These are phyloP conservation scores for Sus scrofa DNA, from an alignment of 2,113 vertebrate species.

Conservation along the genomic window DNA sequence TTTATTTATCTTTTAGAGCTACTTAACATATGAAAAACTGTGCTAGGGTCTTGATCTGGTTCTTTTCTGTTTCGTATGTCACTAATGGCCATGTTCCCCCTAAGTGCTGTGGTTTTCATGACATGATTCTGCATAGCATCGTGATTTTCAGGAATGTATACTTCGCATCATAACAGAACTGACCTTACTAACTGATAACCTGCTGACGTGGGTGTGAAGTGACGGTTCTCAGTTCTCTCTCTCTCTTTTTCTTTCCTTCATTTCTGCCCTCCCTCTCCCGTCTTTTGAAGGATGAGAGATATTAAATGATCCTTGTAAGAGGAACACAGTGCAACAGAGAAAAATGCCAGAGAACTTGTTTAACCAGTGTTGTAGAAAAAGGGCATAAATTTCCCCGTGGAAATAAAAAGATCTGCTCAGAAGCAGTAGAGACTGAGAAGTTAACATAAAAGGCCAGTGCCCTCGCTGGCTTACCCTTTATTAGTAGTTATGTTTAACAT, in stretches of 20 bases:
- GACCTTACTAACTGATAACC: not conserved
- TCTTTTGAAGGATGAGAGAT: not conserved
- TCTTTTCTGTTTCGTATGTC: not conserved
- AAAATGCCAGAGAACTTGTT: constrained; percentile 6
- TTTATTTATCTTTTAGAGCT: not conserved
- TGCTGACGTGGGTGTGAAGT: not conserved
- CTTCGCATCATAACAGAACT: not conserved
- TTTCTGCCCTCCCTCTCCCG: not conserved
- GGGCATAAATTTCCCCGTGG: not conserved
- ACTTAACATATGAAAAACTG: not conserved
- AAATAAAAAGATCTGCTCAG: not conserved
- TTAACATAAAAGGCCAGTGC: not conserved
- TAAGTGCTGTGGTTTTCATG: constrained; percentile 8
- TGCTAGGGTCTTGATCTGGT: not conserved
- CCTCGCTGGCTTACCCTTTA: not conserved
- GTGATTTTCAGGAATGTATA: not conserved
- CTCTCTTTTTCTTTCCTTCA: not conserved
- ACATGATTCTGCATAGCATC: not conserved
- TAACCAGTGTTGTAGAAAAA: not conserved
- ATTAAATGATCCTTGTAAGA: not conserved
- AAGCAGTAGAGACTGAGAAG: not conserved
- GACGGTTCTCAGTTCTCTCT: not conserved
- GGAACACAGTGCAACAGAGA: not conserved
- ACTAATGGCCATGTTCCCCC: not conserved
- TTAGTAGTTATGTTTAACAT: constrained; percentile 1